Evolutionary conservation across 2,797 vertebrate species (phyloP), one percentile per base, ranked within the genome.

Genomic region (Columba guinea): DNA sequence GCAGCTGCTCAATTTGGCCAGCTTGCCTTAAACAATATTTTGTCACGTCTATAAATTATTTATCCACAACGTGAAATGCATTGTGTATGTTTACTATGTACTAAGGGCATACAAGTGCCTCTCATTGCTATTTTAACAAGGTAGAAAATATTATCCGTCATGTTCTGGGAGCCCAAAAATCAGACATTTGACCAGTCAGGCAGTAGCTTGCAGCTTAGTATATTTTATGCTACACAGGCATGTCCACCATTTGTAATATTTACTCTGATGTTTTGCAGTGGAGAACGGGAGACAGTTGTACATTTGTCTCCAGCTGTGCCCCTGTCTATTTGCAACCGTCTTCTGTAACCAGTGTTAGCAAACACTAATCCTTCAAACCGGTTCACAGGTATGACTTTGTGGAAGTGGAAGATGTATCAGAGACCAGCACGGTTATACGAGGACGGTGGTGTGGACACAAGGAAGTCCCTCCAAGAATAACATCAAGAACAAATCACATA

Each of bases 401-500:
- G 96, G 99, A 99, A 97, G 98, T 99, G 95, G 99, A 99, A 97
- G 99, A 99, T 93, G 89, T 98, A 56, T 99, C 98, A 4, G 98
- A 99, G 97, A 99, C 98, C 75, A 99, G 98, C 89, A 99, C 98
- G 2, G 97, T 99, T 87, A 98, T 99, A 94, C 98, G 99, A 98
- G 99, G 99, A 51, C 98, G 99, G 34, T 99, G 99, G 99, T 99
- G 99, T 84, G 99, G 99, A 44, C 98, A 98, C 93, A 99, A 98
- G 81, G 98, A 98, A 60, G 96, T 97, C 19, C 99, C 99, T 52
- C 98, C 98, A n/a, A 98, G 98, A 93, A 98, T 99, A 96, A 99
- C 97, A 53, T 99, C 99, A 59, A 99, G 98, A 97, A 98, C 98
- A 96, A 99, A 99, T 97, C 96, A 95, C 62, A 98, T 99, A 95